Base-by-base conservation (phyloP, 2,888 invertebrate genomes). In the Andrena chrysosceles region DNA sequence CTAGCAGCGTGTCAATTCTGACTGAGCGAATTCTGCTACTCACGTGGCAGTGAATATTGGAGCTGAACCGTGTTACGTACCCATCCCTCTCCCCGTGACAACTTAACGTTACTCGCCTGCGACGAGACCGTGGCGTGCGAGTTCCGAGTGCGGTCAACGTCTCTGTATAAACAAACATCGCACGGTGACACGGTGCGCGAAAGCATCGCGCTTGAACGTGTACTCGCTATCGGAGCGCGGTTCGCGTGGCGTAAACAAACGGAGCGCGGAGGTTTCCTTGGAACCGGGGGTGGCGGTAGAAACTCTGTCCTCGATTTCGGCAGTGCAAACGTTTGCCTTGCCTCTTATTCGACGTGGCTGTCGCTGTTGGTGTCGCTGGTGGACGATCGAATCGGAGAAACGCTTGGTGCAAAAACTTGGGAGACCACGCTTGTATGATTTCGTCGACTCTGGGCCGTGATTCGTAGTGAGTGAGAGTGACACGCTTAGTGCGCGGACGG, bases 401-500 rank as follows among this genome's bases (percentile, higher is more conserved):
- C 69, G 31, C n/a, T 48, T 42, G 42, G 42, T 42, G 42, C 26
- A 67, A 68, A 69, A 79, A 80, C 35, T 56, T n/a, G 16, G 48
- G 54, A 74, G 54, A 81, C 74, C 69, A 48, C 60, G 54, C 23
- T 74, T 23, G 42, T 29, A 48, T 23, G 63, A 73, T 63, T 52
- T 2, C 23, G 20, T 23, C 56, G 42, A 42, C 42, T 16, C 23
- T 26, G 13, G 33, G n/a, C 49, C 20, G 64, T 67, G 71, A 33
- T 77, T 67, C 29, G 42, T 8, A 71, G 81, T 84, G 84, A 71
- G 81, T 81, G 84, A 85, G 59, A 84, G 85, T 85, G 87, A 80
- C 56, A 56, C 81, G 77, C 63, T 70, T 83, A 83, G 83, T 84
- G 89, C 79, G 89, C 75, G 83, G 85, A 85, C 77, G 29, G 16